These are phyloP conservation scores for Calameuta idolon DNA, from an alignment of 2,888 invertebrate species.

Conservation along the genomic window DNA sequence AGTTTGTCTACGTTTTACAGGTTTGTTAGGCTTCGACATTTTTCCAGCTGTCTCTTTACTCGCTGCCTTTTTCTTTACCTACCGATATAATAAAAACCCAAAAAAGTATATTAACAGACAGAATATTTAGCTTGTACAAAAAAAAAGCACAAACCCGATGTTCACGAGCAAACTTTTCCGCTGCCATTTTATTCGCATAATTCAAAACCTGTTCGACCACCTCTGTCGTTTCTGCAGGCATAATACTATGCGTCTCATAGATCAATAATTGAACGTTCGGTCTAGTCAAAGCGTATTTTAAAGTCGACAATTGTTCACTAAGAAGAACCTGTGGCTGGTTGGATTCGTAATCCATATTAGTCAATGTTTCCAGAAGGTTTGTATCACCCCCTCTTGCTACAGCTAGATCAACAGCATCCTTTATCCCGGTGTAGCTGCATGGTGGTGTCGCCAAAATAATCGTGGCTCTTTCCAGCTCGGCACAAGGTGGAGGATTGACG, in stretches of 20 bases:
- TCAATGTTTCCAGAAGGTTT: conserved; percentile 77
- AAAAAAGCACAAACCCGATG: conserved; percentile 41
- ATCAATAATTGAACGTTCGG: conserved; percentile 86
- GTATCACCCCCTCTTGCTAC: conserved; percentile 79
- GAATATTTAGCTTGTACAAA: not conserved
- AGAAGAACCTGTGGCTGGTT: conserved; percentile 68
- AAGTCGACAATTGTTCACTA: conserved; percentile 80
- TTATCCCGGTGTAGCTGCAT: conserved; percentile 83
- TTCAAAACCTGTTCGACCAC: conserved; percentile 78
- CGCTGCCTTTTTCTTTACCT: conserved; percentile 34
- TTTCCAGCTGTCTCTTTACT: conserved; percentile 26
- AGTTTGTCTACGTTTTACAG: conserved; percentile 30
- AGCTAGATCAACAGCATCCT: conserved; percentile 82
- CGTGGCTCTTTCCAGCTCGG: conserved; percentile 73
- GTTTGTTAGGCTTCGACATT: conserved; percentile 27
- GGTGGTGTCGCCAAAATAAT: conserved; percentile 82
- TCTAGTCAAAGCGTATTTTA: conserved; percentile 80
- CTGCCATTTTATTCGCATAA: conserved; percentile 78
- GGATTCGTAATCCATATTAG: conserved; percentile 40
- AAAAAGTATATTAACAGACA: not conserved
- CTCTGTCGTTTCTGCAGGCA: conserved; percentile 80
- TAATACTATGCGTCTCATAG: conserved; percentile 85
- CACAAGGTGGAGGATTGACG: conserved; percentile 51
- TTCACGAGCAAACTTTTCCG: conserved; percentile 74
- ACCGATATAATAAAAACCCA: not conserved